Evolutionary conservation across 2,113 vertebrate genomes (phyloP), one percentile per base, ranked within the genome.

Genomic region (Procavia capensis): DNA sequence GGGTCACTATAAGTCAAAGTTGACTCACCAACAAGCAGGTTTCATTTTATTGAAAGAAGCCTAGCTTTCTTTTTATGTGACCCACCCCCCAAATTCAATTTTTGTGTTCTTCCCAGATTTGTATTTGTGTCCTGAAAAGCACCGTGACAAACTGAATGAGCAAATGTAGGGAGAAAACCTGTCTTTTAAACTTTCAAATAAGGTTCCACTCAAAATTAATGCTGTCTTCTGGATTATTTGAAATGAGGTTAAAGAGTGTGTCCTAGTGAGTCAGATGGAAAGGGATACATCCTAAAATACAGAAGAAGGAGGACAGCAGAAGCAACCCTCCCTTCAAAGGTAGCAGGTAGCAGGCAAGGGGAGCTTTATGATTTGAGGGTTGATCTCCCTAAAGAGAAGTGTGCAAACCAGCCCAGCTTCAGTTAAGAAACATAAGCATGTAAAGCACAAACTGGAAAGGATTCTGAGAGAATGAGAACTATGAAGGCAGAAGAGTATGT

Each of bases 311-410:
- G 13, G 10, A 27, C 0, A 8, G 34, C 7, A 63, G 79, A 34
- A n/a, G 9, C 16, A 9, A 24, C 10, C 41, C 3, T 6, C 41
- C 31, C 31, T 31, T 5, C 24, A 3, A 34, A 50, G 70, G 70
- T 11, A 4, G 2, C 1, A 2, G 36, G 27, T 7, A 20, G 50
- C 34, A 36, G 10, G 17, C 0, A 0, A 13, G 27, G 43, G 16
- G 3, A 3, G 24, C 39, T 0, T 1, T 0, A 54, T 63, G 0
- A 19, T 36, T 6, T 0, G 0, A 22, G 9, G 0, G 2, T 1
- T 25, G 5, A 11, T 9, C 41, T 36, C 14, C 9, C 0, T 3
- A 76, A 72, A 17, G 31, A 54, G 41, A n/a, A 9, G 5, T 0
- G 1, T 74, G 83, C 54, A 34, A 43, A 47, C 45, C 47, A 57